phyloP scores from a whole-genome alignment of 2,888 invertebrate species.

The Lasioglossum oenotherae region DNA sequence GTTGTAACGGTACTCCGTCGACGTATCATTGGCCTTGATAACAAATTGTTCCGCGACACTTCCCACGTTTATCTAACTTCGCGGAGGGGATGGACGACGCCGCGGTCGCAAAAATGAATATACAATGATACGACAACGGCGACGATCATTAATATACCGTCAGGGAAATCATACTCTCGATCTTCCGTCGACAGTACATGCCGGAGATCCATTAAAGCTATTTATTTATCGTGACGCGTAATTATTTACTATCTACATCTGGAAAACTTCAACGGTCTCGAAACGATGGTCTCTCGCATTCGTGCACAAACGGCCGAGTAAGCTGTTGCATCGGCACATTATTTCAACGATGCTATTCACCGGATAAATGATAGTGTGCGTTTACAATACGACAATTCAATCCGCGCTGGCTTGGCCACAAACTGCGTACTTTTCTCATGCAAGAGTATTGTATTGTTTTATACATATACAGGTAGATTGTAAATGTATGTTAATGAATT shows the following conservation, averaged over 20 bases:
- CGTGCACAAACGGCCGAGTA: conserved; percentile 17
- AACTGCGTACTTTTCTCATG: background rate
- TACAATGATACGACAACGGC: conserved; percentile 45
- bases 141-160: conserved; percentile 51
- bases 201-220: conserved; percentile 48
- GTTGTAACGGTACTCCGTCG: conserved; percentile 29
- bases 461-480: background rate
- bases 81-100: background rate
- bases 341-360: background rate
- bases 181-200: conserved; percentile 49
- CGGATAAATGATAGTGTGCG: background rate
- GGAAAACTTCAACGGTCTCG: conserved; percentile 20
- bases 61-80: conserved; percentile 41
- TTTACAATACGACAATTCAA: background rate
- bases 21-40: conserved; percentile 31
- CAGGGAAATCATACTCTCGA: conserved; percentile 50
- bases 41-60: conserved; percentile 40
- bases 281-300: conserved; percentile 7
- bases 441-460: background rate
- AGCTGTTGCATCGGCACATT: conserved; percentile 38
- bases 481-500: background rate
- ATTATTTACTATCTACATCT: conserved; percentile 45
- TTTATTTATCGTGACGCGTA: conserved; percentile 56
- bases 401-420: background rate
- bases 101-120: conserved; percentile 52